Evolutionary conservation across 2,797 vertebrate species (phyloP).

Genomic region (Mormyrops attenuatus): DNA sequence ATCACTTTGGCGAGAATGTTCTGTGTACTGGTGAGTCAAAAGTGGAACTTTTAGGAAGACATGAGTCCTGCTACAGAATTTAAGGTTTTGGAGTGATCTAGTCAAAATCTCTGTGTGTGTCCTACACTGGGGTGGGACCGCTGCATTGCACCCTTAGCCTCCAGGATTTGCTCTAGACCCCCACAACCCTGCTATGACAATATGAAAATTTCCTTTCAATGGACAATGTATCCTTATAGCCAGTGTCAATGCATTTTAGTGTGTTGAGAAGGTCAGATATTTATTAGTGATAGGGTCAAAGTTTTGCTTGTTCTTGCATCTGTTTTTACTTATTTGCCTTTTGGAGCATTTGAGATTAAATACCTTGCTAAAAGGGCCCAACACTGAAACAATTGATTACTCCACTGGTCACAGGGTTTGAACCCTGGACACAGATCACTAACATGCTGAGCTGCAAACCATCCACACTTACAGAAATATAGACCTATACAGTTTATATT

Average conservation of each 20-base stretch:
- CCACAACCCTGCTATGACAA: neutral
- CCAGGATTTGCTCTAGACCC: neutral
- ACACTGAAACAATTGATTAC: neutral
- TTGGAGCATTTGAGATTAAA: neutral
- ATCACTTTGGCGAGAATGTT: neutral
- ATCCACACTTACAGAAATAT: neutral
- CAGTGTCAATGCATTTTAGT: neutral
- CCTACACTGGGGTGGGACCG: neutral
- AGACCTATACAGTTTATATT: neutral
- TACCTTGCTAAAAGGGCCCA: neutral
- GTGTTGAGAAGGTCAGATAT: neutral
- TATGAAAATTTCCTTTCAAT: neutral
- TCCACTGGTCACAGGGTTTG: neutral
- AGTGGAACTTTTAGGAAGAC: neutral
- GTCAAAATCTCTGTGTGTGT: neutral
- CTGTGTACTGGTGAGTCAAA: neutral
- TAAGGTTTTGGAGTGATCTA: neutral
- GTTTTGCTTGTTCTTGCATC: neutral
- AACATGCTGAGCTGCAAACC: neutral
- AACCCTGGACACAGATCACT: neutral
- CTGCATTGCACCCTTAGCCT: neutral
- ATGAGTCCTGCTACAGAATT: neutral
- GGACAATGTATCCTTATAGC: neutral
- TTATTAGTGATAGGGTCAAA: neutral
- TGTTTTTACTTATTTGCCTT: neutral